These are phyloP conservation scores for Carcina quercana DNA, from an alignment of 2,888 invertebrate genomes.

Conservation along the genomic window DNA sequence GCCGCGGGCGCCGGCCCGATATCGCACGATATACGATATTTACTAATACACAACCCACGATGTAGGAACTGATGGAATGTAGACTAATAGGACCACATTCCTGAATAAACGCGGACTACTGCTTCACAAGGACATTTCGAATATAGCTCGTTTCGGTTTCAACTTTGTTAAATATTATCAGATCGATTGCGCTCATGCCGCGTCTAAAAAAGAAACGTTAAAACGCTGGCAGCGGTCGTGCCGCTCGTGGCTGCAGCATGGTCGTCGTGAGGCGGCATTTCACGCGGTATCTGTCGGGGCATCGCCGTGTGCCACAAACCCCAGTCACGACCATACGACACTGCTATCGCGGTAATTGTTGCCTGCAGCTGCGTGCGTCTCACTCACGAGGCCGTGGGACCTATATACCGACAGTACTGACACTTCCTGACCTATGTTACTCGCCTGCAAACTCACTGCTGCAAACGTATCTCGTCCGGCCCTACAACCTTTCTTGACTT, in stretches of 20 bases:
- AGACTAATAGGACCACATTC: slow-evolving; percentile 63
- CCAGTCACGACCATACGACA: slow-evolving; percentile 66
- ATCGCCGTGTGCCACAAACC: slow-evolving; percentile 59
- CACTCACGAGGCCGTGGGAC: slow-evolving; percentile 50
- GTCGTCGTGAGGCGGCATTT: slow-evolving; percentile 67
- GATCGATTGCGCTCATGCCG: no score
- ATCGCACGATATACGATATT: slow-evolving; percentile 45
- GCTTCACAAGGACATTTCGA: slow-evolving; percentile 47
- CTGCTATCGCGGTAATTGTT: slow-evolving; percentile 57
- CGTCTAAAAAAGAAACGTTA: slow-evolving; percentile 27
- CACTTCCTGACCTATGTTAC: slow-evolving; percentile 8
- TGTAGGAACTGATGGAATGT: slow-evolving; percentile 49
- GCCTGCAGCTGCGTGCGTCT: slow-evolving; percentile 57
- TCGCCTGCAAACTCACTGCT: no score
- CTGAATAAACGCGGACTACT: slow-evolving; percentile 54
- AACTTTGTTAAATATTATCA: slow-evolving; percentile 15
- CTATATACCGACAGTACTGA: slow-evolving; percentile 23
- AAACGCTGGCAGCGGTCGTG: slow-evolving; percentile 46
- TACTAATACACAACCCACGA: slow-evolving; percentile 59
- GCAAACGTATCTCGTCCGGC: no score
- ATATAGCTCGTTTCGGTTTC: slow-evolving; percentile 26
- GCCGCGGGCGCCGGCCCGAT: slow-evolving; percentile 47
- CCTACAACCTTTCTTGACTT: slow-evolving; percentile 13
- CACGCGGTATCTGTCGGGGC: slow-evolving; percentile 62
- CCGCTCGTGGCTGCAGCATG: slow-evolving; percentile 43